Conservation (phyloP, 2,888 invertebrate species). For the Listrodromus nycthemerus region DNA sequence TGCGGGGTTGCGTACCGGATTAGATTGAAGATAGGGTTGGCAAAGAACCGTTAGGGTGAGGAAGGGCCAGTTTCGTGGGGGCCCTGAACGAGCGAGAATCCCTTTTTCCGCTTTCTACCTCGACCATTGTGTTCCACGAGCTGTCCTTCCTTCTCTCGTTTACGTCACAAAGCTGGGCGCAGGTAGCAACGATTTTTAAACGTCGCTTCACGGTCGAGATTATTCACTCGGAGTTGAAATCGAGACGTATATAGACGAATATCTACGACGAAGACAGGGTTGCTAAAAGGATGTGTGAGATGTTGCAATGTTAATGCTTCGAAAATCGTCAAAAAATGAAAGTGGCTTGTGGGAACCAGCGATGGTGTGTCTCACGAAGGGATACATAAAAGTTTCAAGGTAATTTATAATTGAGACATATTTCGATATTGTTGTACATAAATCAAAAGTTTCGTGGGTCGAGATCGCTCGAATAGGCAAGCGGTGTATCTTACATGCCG, state of each 20-base stretch:
- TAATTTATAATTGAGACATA: slow-evolving; percentile 63
- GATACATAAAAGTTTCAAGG: slow-evolving; percentile 37
- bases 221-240: slow-evolving; percentile 14
- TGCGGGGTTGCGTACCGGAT: slow-evolving; percentile 68
- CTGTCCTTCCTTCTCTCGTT: slow-evolving; percentile 39
- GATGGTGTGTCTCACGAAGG: neutral
- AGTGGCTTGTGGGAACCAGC: neutral
- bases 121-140: slow-evolving; percentile 6
- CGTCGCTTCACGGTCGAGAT: slow-evolving; percentile 16
- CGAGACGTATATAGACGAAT: neutral
- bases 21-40: slow-evolving; percentile 73
- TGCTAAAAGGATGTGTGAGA: neutral
- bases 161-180: slow-evolving; percentile 19
- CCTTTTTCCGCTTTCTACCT: slow-evolving; percentile 19
- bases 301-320: neutral
- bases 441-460: slow-evolving; percentile 62
- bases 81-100: slow-evolving; percentile 24
- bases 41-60: slow-evolving; percentile 65
- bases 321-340: slow-evolving; percentile 1
- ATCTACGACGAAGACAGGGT: neutral
- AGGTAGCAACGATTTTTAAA: slow-evolving; percentile 38
- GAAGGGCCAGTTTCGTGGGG: slow-evolving; percentile 55
- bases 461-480: slow-evolving; percentile 31
- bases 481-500: slow-evolving; percentile 27
- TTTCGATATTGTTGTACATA: slow-evolving; percentile 54